Evolutionary conservation across 2,888 invertebrate species (phyloP).

Genomic region (Cosmia trapezina): DNA sequence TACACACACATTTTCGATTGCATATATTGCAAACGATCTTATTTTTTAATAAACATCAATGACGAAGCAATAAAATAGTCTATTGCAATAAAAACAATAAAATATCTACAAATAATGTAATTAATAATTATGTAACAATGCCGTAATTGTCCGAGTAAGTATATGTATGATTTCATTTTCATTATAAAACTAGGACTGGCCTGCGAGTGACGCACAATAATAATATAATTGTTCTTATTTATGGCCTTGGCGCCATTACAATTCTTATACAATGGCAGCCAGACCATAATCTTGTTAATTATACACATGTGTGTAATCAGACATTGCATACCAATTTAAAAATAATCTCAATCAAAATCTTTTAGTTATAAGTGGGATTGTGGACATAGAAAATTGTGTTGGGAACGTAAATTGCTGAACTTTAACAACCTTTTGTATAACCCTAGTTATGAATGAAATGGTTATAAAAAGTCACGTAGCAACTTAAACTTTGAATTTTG

Average conservation of each 20-base stretch:
- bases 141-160: slow-evolving; percentile 18
- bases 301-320: slow-evolving; percentile 25
- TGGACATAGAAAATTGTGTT: background rate
- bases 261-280: slow-evolving; percentile 31
- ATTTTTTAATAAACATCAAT: slow-evolving; percentile 26
- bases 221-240: slow-evolving; percentile 39
- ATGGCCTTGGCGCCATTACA: slow-evolving; percentile 24
- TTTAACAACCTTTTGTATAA: background rate
- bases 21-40: background rate
- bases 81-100: slow-evolving; percentile 44
- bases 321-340: slow-evolving; percentile 9
- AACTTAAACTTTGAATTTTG: background rate
- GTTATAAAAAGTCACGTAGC: background rate
- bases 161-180: slow-evolving; percentile 42
- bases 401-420: background rate
- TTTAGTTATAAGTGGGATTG: background rate
- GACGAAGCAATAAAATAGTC: slow-evolving; percentile 10
- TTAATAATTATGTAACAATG: slow-evolving; percentile 40
- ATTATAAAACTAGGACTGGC: slow-evolving; percentile 36
- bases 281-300: slow-evolving; percentile 38
- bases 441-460: background rate
- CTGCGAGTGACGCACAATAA: slow-evolving; percentile 34
- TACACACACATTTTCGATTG: background rate
- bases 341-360: slow-evolving; percentile 2
- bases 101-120: slow-evolving; percentile 18